phyloP scores from a whole-genome alignment of 2,113 vertebrate species.

The Agapornis roseicollis region DNA sequence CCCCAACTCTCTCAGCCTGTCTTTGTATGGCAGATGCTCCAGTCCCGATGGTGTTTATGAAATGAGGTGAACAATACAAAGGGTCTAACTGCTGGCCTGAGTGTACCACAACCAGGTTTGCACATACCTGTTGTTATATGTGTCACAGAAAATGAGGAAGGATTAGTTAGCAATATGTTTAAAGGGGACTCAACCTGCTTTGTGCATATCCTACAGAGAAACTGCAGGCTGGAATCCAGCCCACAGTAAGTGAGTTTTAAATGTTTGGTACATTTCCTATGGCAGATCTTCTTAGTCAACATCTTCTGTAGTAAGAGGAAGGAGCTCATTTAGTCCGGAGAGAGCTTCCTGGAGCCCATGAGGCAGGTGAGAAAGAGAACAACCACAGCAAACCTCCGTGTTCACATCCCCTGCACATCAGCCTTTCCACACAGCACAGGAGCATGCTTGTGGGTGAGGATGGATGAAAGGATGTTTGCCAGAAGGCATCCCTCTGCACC shows the following conservation, averaged over 20 bases:
- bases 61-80: not conserved
- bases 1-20: too few relatives aligned
- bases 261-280: accelerated
- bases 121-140: not conserved
- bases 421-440: not conserved
- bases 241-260: not conserved
- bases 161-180: not conserved
- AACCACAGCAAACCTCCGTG: not conserved
- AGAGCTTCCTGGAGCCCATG: not conserved
- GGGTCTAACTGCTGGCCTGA: not conserved
- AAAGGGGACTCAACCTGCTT: not conserved
- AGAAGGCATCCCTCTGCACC: not conserved
- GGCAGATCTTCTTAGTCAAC: not conserved
- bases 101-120: not conserved
- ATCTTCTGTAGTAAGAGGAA: not conserved
- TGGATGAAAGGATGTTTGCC: not conserved
- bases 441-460: too few relatives aligned
- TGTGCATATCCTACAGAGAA: not conserved
- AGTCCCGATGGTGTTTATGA: not conserved
- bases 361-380: not conserved
- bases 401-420: not conserved
- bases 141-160: not conserved
- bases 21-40: too few relatives aligned
- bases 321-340: not conserved
- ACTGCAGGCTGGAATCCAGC: not conserved